Evolutionary conservation across 2,797 vertebrate species (phyloP), one percentile per base, ranked within the genome.

Genomic region (Gadopsis bispinosus): DNA sequence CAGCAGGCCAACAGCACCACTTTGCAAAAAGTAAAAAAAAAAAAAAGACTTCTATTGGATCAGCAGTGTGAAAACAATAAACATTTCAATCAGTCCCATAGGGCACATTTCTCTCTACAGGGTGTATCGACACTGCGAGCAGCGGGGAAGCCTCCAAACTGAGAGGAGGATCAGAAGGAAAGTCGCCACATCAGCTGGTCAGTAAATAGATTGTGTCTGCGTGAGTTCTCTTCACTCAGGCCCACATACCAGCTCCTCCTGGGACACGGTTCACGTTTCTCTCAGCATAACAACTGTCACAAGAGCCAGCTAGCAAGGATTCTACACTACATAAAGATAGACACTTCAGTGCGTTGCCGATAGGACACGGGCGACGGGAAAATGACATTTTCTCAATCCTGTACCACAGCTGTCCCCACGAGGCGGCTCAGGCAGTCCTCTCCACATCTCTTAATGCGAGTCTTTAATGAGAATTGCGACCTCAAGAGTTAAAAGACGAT

Each of bases 211-310:
- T 39, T 73, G 71, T 66, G 77, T 74, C 56, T 80, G 86, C 70
- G 29, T 72, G 81, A 85, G 79, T 56, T 69, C 45, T 79, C 81
- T 72, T 79, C 81, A 65, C 74, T 69, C 66, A 63, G 62, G 69
- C 63, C 62, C 69, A 79, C 80, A 92, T 90, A 81, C 85, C 90
- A 84, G 65, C 83, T 87, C 81, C 77, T 83, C 78, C 62, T 22
- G 22, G 84, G 75, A 73, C 77, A 56, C 3, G 82, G 90, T 89
- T 93, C 90, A 86, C 58, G 62, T 94, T 94, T 93, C 92, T 87
- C 73, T 84, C 89, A 77, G 79, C 86, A 86, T 84, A 83, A 86
- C 90, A 88, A 87, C 84, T 71, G 86, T 81, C 85, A 87, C 14
- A 10, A 89, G 78, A 82, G 73, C 43, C 69, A 54, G 77, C 83